A percentile compares a stretch with the other conserved stretches of the same genome.
phyloP scores from a whole-genome alignment of 2,888 invertebrate genomes.

The Camponotus fellah region DNA sequence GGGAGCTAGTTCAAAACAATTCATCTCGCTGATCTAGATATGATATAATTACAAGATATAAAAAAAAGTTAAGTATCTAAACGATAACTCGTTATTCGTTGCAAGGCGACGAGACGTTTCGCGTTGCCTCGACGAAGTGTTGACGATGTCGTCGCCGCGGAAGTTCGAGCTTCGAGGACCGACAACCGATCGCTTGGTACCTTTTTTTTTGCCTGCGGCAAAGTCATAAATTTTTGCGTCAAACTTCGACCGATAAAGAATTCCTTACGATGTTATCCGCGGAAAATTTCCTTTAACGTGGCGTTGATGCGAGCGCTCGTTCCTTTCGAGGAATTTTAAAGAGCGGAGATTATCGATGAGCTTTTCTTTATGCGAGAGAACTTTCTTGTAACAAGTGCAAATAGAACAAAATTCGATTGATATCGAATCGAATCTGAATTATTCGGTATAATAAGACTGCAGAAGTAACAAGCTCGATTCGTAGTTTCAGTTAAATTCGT shows the following conservation, averaged over 20 bases:
- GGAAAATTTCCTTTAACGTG: constrained; percentile 55
- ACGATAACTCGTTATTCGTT: constrained; percentile 1
- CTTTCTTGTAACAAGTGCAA: constrained; percentile 37
- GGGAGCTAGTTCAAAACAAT: not conserved
- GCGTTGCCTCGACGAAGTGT: constrained; percentile 24
- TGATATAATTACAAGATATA: not conserved
- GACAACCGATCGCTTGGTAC: constrained; percentile 47
- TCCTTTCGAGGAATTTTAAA: constrained; percentile 54
- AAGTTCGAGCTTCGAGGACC: constrained; percentile 34
- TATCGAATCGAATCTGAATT: constrained; percentile 29
- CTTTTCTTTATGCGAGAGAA: constrained; percentile 46
- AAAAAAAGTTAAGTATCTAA: not conserved
- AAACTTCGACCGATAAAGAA: constrained; percentile 56
- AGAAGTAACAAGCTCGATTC: constrained; percentile 10
- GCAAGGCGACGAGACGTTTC: constrained; percentile 4
- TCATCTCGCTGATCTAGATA: not conserved
- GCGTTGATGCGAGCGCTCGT: constrained; percentile 50
- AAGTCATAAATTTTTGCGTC: constrained; percentile 56
- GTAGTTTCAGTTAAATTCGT: constrained; percentile 24
- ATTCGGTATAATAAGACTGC: constrained; percentile 25
- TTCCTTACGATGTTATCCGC: constrained; percentile 55
- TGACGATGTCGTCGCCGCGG: constrained; percentile 34
- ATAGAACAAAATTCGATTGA: constrained; percentile 19
- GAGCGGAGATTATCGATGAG: constrained; percentile 50
- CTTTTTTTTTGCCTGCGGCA: constrained; percentile 22